Evolutionary conservation across 2,797 vertebrate genomes (phyloP).

Genomic region (Steatocranus sp.): DNA sequence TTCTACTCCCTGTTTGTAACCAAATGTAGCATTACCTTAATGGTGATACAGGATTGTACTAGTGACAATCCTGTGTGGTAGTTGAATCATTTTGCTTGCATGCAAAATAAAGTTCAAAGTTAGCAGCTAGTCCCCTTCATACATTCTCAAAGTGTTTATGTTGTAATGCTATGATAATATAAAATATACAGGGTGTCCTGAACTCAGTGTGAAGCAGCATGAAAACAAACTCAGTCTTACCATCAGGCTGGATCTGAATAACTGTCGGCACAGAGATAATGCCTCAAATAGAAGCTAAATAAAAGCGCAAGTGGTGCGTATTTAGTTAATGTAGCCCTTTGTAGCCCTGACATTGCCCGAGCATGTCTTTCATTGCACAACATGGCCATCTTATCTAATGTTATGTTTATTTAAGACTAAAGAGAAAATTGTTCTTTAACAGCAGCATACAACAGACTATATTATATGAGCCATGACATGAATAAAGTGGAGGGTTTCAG

Average conservation of each 20-base stretch:
- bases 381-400: background rate
- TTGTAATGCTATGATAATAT: constrained; percentile 24
- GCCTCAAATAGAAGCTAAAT: constrained; percentile 3
- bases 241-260: background rate
- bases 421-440: background rate
- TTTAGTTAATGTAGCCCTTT: constrained; percentile 66
- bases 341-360: constrained; percentile 8
- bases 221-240: constrained; percentile 4
- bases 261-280: background rate
- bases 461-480: background rate
- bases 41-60: constrained; percentile 7
- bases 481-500: background rate
- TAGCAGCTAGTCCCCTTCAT: constrained; percentile 68
- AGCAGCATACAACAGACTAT: background rate
- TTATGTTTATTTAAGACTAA: background rate
- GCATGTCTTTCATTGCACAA: constrained; percentile 19
- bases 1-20: background rate
- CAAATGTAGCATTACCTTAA: background rate
- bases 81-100: constrained; percentile 45
- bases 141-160: constrained; percentile 56
- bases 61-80: constrained; percentile 42
- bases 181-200: constrained; percentile 23
- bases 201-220: constrained; percentile 41
- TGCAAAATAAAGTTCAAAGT: constrained; percentile 62
- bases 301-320: constrained; percentile 52